Conservation (phyloP, 2,888 invertebrate species). For the Pseudoips prasinana region DNA sequence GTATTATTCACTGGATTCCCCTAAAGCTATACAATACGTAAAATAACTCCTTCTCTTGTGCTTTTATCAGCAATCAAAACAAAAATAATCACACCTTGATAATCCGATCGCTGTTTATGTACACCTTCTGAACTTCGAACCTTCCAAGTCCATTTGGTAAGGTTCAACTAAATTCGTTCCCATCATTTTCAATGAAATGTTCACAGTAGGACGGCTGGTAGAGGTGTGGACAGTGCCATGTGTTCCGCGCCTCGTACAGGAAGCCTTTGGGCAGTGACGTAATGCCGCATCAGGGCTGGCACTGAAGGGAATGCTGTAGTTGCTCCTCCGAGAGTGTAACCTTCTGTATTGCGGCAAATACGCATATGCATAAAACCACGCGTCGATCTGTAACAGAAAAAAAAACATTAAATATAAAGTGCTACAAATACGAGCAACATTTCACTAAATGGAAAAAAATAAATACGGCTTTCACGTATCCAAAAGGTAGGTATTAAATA, state of each 20-base stretch:
- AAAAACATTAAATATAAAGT: slow-evolving; percentile 7
- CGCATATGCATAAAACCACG: slow-evolving; percentile 99
- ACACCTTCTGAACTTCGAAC: slow-evolving; percentile 36
- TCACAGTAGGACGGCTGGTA: slow-evolving; percentile 91
- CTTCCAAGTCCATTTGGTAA: slow-evolving; percentile 14
- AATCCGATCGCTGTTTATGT: slow-evolving; percentile 31
- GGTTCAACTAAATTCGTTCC: slow-evolving; percentile 28
- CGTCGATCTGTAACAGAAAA: slow-evolving; percentile 87
- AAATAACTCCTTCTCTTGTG: slow-evolving; percentile 54
- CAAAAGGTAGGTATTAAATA: too few relatives aligned
- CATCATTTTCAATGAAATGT: slow-evolving; percentile 26
- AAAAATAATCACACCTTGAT: slow-evolving; percentile 38
- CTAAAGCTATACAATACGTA: slow-evolving; percentile 56
- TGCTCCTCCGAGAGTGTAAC: slow-evolving; percentile 95
- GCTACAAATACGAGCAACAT: too few relatives aligned
- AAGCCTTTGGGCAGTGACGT: slow-evolving; percentile 92
- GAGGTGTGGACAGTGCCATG: slow-evolving; percentile 96
- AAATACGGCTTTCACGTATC: too few relatives aligned
- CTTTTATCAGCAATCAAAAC: slow-evolving; percentile 42
- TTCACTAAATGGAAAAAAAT: too few relatives aligned
- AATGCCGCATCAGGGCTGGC: slow-evolving; percentile 97
- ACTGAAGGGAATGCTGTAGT: slow-evolving; percentile 95
- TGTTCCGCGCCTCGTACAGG: slow-evolving; percentile 98
- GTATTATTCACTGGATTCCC: slow-evolving; percentile 67
- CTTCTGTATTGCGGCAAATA: slow-evolving; percentile 90